Evolutionary conservation across 2,113 vertebrate genomes (phyloP), one percentile per base, ranked within the genome.

Genomic region (Syngnathus typhle): DNA sequence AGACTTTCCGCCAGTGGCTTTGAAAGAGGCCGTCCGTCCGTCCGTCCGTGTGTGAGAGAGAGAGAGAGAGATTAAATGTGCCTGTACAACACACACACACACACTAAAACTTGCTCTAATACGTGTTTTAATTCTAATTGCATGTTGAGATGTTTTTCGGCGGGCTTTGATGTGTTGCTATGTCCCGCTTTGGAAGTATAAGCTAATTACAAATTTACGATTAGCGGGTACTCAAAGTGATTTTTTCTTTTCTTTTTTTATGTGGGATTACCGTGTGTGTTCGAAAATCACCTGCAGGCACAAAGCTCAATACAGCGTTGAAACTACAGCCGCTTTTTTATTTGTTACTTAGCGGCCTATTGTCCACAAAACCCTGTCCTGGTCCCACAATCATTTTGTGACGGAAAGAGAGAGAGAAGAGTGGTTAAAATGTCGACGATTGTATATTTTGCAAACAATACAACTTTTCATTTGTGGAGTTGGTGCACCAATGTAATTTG

Each of bases 1-100:
- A 87, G 73, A 72, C 69, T 85, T 83, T 87, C 80, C 71, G 64
- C 69, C 52, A 19, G 76, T 74, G 80, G 84, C 78, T 85, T 87
- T 83, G 71, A 68, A 77, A 70, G 23, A 39, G 62, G 62, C 68
- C 74, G 71, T 41, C 63, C 63, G 59, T 23, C 10, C 21, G 62
- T 32, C 46, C 71, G 23, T 60, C 59, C 60, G 49, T 43, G 44
- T 69, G 58, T 6, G 32, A 49, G 18, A 5, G 37, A 43, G 32
- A 49, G 19, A 6, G 38, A 43, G 41, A 43, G 41, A 43, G 3
- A 62, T 44, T 43, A 21, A 6, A 19, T 39, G 19, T 41, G 37
- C 59, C 19, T 11, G 59, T 23, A 27, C 11, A 2, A 11, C 41
- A 12, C 41, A 43, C 10, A 43, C 41, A 43, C 41, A 43, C 61